These are phyloP conservation scores for Tanytarsus gracilentus DNA, from an alignment of 2,888 invertebrate species.

Conservation along the genomic window DNA sequence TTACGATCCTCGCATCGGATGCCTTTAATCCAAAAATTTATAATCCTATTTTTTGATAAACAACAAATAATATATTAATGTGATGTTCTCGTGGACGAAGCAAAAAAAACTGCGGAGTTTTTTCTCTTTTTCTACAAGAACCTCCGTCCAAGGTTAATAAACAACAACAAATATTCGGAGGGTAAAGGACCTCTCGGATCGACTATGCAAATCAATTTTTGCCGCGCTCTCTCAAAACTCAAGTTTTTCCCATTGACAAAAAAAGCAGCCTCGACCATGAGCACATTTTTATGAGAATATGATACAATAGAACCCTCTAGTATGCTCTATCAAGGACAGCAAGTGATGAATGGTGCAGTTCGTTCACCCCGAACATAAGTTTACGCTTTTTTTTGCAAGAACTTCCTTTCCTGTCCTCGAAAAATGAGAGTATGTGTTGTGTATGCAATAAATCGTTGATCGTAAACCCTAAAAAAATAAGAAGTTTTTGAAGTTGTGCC, in stretches of 20 bases:
- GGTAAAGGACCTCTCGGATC: constrained; percentile 7
- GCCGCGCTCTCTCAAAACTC: not conserved
- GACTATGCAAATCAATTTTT: not conserved
- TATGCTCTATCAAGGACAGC: not conserved
- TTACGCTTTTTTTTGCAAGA: too few species aligned
- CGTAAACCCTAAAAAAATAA: too few species aligned
- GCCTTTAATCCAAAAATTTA: constrained; percentile 1
- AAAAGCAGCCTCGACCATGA: too few species aligned
- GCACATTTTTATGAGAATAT: constrained; percentile 1
- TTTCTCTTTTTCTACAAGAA: not conserved
- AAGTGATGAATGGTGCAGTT: constrained; percentile 4
- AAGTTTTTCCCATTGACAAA: not conserved
- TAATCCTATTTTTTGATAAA: not conserved
- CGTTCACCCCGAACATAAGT: not conserved
- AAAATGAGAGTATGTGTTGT: too few species aligned
- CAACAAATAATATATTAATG: not conserved
- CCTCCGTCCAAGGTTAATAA: not conserved
- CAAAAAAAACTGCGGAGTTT: not conserved
- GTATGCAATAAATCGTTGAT: too few species aligned
- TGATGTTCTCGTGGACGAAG: not conserved
- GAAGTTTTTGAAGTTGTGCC: too few species aligned
- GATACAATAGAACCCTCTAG: not conserved
- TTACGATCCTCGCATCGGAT: not conserved
- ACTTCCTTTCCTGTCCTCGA: too few species aligned
- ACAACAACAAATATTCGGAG: not conserved